Evolutionary conservation across 64 coral and sea anemone species (phyloP), one percentile per base, ranked within the genome.

Genomic region (Stichodactyla mertensii): DNA sequence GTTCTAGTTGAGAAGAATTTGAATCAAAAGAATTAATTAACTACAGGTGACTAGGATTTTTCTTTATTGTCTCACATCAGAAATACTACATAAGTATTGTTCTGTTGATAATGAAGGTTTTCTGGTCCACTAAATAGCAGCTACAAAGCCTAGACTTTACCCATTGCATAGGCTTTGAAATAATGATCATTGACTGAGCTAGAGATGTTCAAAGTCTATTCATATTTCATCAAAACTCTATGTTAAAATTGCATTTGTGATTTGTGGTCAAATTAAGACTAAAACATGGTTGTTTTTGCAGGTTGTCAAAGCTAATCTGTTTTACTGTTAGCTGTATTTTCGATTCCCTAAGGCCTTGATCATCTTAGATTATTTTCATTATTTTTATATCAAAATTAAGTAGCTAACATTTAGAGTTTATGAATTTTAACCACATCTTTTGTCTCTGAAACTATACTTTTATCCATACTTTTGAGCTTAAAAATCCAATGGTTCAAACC

Each of bases 21-120:
- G 22, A 31, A 19, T 74, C 24, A 74, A 36, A 74, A 74, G 69
- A 74, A 74, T 74, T 74, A 74, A 74, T 74, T 74, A 36, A 74
- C 69, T 74, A 31, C 69, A 74, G 69, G 69, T 74, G 69, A 74
- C n/a, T 31, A 31, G 69, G 69, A 74, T 36, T 74, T 74, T 31
- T 10, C 69, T 11, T 31, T 31, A 74, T 74, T 31, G 24, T 74
- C 24, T 74, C 69, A 27, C 69, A 7, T 10, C 24, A 74, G 24
- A 74, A 4, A 27, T 74, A 13, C 69, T 74, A n/a, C 62, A 66
- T 0, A 22, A 18, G 19, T n/a, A 22, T 6, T 23, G 19, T 66
- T n/a, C 7, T 66, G 19, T 66, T 66, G 62, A n/a, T 74, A 74
- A 26, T 74, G 13, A n/a, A 13, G 4, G 69, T 10, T 74, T 3